These are phyloP conservation scores for Meda fulgida DNA, from an alignment of 2,797 vertebrate species.

Conservation along the genomic window DNA sequence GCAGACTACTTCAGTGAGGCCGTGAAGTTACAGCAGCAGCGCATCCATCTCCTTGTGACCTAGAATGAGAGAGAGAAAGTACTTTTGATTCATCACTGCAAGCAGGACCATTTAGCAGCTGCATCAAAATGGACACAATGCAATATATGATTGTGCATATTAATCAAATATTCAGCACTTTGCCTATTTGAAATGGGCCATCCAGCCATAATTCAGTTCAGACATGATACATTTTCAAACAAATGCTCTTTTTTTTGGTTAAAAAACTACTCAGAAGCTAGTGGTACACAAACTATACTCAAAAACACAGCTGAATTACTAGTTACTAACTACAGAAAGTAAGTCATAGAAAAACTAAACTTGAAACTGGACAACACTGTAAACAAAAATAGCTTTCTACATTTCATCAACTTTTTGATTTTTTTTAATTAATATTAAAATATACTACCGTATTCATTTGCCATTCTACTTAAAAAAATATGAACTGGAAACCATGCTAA, in stretches of 20 bases:
- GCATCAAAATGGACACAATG: slow-evolving; percentile 25
- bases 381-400: neutral
- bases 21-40: slow-evolving; percentile 27
- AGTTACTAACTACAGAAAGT: neutral
- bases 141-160: slow-evolving; percentile 4
- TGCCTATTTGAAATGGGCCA: neutral
- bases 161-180: neutral
- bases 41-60: slow-evolving; percentile 44
- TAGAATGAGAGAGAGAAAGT: slow-evolving; percentile 14
- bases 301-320: neutral
- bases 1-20: slow-evolving; percentile 49
- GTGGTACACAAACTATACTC: neutral
- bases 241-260: neutral
- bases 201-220: neutral
- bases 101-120: slow-evolving; percentile 6
- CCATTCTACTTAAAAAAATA: neutral
- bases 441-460: neutral
- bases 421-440: neutral
- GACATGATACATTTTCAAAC: neutral
- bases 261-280: neutral
- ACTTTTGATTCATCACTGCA: slow-evolving; percentile 21
- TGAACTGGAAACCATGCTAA: neutral
- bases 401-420: neutral
- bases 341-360: neutral
- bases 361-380: neutral